Evolutionary conservation across 2,888 invertebrate species (phyloP), one percentile per base, ranked within the genome.

Genomic region (Drosophila infuscata): DNA sequence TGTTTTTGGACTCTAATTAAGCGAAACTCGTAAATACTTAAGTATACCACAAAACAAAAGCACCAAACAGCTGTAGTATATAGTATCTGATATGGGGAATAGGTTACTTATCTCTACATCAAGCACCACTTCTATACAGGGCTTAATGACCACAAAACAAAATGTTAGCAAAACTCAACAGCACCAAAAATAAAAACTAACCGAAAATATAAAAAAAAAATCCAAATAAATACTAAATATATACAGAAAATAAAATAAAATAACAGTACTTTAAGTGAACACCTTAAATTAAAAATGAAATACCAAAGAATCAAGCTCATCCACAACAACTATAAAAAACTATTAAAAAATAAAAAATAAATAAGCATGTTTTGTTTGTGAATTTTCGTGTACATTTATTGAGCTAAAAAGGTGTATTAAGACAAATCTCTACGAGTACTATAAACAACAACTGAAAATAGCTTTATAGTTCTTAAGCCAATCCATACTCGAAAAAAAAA

Each of bases 381-480:
- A 63, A 67, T 48, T 60, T 77, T 41, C 15, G 38, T 69, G 61
- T 75, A 80, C 9, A 79, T 65, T 71, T 76, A 57, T 60, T 58
- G n/a, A 64, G 49, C 57, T 62, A 78, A 71, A 71, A 74, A 70
- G 63, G 71, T 74, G 25, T 81, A 74, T 70, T 70, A 82, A 57
- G 91, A 90, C 82, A 88, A 90, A 85, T 88, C 87, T 90, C 57
- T 69, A 84, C 66, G 64, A 72, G 54, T 85, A 84, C 89, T 90
- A 81, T 87, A 90, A 83, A 87, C 80, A 79, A 91, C 35, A 91
- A 90, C 91, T 91, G 83, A 91, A 89, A 90, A 91, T 91, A 91
- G 91, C 91, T 91, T 91, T 91, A 91, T 91, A 91, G 91, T 81
- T 84, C 79, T 85, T 91, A 91, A 91, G 91, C 75, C 76, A 74